Percentiles rank a stretch among this genome's conserved stretches.
These are phyloP conservation scores for Xiphophorus birchmanni DNA, from an alignment of 2,797 vertebrate genomes.

Conservation along the genomic window DNA sequence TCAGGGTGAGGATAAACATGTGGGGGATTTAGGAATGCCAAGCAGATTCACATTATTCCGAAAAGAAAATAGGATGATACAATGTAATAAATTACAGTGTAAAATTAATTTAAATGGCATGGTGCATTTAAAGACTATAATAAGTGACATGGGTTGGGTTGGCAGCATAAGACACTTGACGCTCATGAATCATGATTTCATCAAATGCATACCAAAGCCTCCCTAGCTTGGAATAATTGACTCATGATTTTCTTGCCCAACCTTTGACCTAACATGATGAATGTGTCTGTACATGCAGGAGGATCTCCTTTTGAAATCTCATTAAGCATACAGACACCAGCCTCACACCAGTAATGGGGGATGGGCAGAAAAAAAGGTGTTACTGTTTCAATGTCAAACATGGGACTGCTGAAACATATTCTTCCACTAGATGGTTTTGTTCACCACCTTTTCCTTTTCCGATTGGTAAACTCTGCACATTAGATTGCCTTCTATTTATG, in stretches of 20 bases:
- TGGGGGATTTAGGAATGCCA: neutral
- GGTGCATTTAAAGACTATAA: neutral
- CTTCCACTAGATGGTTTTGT: conserved; percentile 11
- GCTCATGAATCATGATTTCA: conserved; percentile 14
- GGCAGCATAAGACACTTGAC: neutral
- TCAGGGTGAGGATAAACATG: neutral
- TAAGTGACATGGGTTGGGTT: neutral
- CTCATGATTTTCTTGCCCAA: conserved; percentile 53
- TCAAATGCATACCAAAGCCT: conserved; percentile 12
- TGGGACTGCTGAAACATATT: conserved; percentile 25
- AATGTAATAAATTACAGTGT: neutral
- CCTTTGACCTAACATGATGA: conserved; percentile 71
- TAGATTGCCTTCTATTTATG: neutral
- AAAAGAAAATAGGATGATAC: neutral
- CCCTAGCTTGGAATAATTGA: conserved; percentile 56
- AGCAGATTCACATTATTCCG: neutral
- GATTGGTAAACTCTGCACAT: conserved; percentile 3
- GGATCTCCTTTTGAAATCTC: conserved; percentile 43
- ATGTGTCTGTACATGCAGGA: conserved; percentile 63
- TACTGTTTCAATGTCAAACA: conserved; percentile 45
- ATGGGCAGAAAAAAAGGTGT: conserved; percentile 45
- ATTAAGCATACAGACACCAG: conserved; percentile 64
- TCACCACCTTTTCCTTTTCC: conserved; percentile 22
- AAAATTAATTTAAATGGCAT: conserved; percentile 1
- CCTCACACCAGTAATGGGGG: conserved; percentile 51